Percentiles rank a stretch among this genome's conserved stretches.
phyloP scores from a whole-genome alignment of 1,140 invertebrate species.

The Drosophila pachea region DNA sequence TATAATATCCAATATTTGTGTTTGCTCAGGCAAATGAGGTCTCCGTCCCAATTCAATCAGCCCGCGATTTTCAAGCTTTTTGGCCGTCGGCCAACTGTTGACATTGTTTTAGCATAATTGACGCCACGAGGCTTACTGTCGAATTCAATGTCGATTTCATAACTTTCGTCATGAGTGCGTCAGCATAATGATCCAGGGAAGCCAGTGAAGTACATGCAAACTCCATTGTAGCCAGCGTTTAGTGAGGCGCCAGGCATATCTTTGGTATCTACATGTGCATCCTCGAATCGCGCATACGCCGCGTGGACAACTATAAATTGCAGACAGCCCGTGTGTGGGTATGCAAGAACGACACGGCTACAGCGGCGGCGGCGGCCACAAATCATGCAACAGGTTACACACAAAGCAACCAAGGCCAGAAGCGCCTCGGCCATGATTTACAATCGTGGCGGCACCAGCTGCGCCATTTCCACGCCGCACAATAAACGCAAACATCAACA shows the following conservation, averaged over 20 bases:
- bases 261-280: background rate
- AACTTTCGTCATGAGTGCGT: no score
- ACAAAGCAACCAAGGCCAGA: slow-evolving; percentile 37
- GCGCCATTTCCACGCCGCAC: slow-evolving; percentile 66
- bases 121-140: slow-evolving; percentile 37
- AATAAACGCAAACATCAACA: slow-evolving; percentile 54
- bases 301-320: slow-evolving; percentile 53
- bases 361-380: slow-evolving; percentile 36
- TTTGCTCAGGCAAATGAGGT: slow-evolving; percentile 62
- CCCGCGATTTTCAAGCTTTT: slow-evolving; percentile 13
- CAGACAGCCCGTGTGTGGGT: slow-evolving; percentile 22
- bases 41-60: slow-evolving; percentile 51
- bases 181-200: no score
- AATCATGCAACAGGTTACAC: slow-evolving; percentile 73
- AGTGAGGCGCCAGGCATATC: no score
- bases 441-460: slow-evolving; percentile 56
- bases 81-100: background rate
- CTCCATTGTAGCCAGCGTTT: no score
- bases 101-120: slow-evolving; percentile 12
- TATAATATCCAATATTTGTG: slow-evolving; percentile 42
- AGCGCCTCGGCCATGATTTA: slow-evolving; percentile 58
- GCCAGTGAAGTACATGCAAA: no score
- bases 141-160: slow-evolving; percentile 25
- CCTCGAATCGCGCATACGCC: slow-evolving; percentile 32
- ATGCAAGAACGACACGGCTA: slow-evolving; percentile 43